A percentile compares a stretch with the other conserved stretches of the same genome.
Evolutionary conservation across 1,140 invertebrate species (phyloP).

Genomic region (Apis mellifera): DNA sequence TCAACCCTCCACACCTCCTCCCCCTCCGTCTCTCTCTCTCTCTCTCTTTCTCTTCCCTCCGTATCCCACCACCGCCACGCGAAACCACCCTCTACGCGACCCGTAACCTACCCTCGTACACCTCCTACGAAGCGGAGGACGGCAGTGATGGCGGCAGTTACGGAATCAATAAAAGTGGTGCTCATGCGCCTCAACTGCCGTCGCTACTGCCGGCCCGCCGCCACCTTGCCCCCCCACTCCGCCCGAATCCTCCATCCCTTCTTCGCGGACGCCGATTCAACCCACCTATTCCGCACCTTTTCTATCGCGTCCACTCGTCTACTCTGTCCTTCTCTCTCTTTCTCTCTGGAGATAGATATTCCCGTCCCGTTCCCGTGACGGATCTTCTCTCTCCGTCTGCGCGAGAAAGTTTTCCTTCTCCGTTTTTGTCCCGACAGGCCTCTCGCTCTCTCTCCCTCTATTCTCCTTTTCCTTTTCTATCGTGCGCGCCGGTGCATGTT

Average conservation of each 20-base stretch:
- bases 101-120: conserved; percentile 56
- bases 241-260: conserved; percentile 60
- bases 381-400: conserved; percentile 1
- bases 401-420: not conserved
- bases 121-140: conserved; percentile 64
- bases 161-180: conserved; percentile 82
- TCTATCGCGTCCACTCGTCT: conserved; percentile 30
- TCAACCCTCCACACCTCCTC: conserved; percentile 67
- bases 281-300: conserved; percentile 35
- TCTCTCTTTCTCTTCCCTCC: not conserved
- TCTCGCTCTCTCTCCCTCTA: no score
- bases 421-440: no score
- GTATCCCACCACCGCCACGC: conserved; percentile 21
- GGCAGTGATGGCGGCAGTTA: conserved; percentile 82
- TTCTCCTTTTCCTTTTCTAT: no score
- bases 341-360: no score
- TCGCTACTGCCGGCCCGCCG: conserved; percentile 75
- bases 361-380: not conserved
- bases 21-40: not conserved
- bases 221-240: conserved; percentile 57
- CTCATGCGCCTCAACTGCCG: conserved; percentile 81
- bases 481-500: no score
- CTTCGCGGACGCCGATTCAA: conserved; percentile 44
- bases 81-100: conserved; percentile 25
- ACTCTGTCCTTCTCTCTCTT: conserved; percentile 13